phyloP scores from a whole-genome alignment of 2,113 vertebrate species.

The Rynchops niger region DNA sequence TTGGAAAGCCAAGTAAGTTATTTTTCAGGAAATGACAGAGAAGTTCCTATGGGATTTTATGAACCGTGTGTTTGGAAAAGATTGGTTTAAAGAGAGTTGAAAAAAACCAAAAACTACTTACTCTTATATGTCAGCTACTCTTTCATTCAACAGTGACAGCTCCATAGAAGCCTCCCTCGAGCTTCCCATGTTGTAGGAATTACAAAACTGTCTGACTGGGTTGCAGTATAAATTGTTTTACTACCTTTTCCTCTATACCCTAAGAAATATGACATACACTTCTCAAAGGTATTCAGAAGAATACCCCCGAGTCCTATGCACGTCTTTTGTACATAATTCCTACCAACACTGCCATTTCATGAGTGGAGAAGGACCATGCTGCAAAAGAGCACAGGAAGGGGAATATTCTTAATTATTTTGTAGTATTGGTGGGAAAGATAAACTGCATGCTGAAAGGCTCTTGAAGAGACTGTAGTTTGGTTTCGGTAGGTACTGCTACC shows the following conservation, averaged over 20 bases:
- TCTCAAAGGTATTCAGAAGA: background rate
- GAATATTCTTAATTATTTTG: background rate
- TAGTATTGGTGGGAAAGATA: background rate
- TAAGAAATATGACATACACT: background rate
- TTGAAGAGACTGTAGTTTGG: background rate
- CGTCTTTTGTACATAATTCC: rapidly evolving
- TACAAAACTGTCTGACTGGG: background rate
- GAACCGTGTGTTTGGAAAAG: conserved; percentile 53
- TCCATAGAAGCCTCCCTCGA: background rate
- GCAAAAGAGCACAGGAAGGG: background rate
- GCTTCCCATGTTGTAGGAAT: background rate
- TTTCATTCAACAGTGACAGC: conserved; percentile 51
- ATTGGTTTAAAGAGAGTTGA: conserved; percentile 56
- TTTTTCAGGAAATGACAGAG: conserved; percentile 62
- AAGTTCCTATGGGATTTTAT: conserved; percentile 47
- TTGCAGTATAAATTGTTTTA: background rate
- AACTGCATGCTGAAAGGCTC: background rate
- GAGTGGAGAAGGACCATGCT: background rate
- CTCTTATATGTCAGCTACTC: conserved; percentile 28
- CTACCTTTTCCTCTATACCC: background rate
- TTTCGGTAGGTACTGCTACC: background rate
- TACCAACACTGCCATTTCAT: background rate
- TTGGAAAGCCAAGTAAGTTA: conserved; percentile 49
- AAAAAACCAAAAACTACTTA: conserved; percentile 57
- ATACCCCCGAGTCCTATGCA: background rate